Conservation (phyloP, 2,888 invertebrate species). For the Tetranychus piercei region DNA sequence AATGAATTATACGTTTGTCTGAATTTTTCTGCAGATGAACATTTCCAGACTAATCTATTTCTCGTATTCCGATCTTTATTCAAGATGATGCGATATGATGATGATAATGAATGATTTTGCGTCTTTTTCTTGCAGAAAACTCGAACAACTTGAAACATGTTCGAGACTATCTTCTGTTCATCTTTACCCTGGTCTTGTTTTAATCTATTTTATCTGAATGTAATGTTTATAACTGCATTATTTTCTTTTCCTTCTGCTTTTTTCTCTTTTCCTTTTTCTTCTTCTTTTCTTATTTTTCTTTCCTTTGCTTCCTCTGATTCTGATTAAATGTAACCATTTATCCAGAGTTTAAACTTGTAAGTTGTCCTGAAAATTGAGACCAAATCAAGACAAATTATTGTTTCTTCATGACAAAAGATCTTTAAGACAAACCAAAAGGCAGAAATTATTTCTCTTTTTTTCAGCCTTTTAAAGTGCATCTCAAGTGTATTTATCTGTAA, state of each 20-base stretch:
- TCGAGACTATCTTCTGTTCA: background rate
- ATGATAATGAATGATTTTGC: no score
- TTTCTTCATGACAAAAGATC: background rate
- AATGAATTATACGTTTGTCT: no score
- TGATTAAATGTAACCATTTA: background rate
- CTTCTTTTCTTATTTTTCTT: background rate
- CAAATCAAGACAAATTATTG: background rate
- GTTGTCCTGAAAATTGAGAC: background rate
- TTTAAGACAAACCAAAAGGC: background rate
- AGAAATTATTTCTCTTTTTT: background rate
- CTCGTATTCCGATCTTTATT: no score
- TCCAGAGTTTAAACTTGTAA: background rate
- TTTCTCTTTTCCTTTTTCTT: background rate
- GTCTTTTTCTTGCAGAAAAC: no score
- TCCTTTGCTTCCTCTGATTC: background rate
- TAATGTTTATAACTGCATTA: background rate
- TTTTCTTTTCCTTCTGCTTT: background rate
- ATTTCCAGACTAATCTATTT: no score
- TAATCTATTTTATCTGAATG: background rate
- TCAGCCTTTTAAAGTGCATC: background rate
- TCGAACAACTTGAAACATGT: no score
- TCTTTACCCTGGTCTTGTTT: background rate
- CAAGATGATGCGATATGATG: no score
- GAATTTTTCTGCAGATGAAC: no score
- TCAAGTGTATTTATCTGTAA: constrained; percentile 1